Evolutionary conservation across 2,888 invertebrate genomes (phyloP).

Genomic region (Zygaena filipendulae): DNA sequence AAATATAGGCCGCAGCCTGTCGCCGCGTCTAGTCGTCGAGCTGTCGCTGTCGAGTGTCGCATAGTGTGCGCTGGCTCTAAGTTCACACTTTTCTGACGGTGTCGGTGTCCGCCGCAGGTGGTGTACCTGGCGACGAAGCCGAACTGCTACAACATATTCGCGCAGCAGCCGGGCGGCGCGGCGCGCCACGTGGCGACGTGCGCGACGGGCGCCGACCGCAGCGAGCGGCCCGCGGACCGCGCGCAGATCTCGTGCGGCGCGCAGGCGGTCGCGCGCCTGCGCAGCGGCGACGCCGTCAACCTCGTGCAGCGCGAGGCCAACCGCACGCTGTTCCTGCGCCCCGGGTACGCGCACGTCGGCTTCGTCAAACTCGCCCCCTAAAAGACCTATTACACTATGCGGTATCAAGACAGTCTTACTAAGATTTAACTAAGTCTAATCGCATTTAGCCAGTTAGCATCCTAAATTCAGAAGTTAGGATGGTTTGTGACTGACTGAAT

Average conservation of each 20-base stretch:
- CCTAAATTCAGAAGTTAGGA: too few species aligned
- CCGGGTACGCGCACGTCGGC: slow-evolving; percentile 49
- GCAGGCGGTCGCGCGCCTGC: slow-evolving; percentile 41
- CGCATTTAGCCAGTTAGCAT: too few species aligned
- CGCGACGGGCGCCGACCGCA: slow-evolving; percentile 43
- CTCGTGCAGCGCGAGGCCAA: slow-evolving; percentile 47
- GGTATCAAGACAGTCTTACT: too few species aligned
- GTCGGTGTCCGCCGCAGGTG: too few species aligned
- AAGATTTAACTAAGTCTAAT: too few species aligned
- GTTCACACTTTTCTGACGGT: too few species aligned
- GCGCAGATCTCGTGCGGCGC: slow-evolving; percentile 49
- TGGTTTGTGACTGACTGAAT: too few species aligned
- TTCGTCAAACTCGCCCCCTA: slow-evolving; percentile 57
- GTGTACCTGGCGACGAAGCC: slow-evolving; percentile 46
- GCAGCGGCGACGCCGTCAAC: slow-evolving; percentile 39
- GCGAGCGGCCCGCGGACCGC: slow-evolving; percentile 27
- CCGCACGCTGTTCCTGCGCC: slow-evolving; percentile 41
- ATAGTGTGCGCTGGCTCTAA: too few species aligned
- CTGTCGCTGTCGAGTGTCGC: too few species aligned
- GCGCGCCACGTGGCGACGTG: slow-evolving; percentile 39
- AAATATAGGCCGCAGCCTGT: too few species aligned
- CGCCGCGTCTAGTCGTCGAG: too few species aligned
- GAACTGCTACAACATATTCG: slow-evolving; percentile 50
- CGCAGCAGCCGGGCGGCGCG: slow-evolving; percentile 22
- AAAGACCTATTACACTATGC: slow-evolving; percentile 43